These are phyloP conservation scores for Gonatopus flavifemur DNA, from an alignment of 1,140 invertebrate genomes.

Conservation along the genomic window DNA sequence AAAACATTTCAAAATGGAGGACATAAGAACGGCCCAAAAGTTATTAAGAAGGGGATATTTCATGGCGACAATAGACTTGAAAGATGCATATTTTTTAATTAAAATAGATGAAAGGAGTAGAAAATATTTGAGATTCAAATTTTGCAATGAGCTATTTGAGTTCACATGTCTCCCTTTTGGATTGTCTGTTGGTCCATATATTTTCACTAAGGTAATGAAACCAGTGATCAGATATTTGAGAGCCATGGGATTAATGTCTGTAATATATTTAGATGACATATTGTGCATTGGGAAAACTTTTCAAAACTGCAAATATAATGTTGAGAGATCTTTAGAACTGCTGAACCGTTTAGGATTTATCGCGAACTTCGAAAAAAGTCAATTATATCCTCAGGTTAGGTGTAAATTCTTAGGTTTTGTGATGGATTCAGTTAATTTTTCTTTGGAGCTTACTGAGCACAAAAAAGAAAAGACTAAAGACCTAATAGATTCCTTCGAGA, in stretches of 20 bases:
- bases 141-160: constrained; percentile 16
- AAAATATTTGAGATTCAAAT: constrained; percentile 26
- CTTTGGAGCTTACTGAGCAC: neutral
- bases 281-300: neutral
- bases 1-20: constrained; percentile 33
- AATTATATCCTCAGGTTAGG: neutral
- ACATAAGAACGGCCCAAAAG: constrained; percentile 13
- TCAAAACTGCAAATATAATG: neutral
- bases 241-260: constrained; percentile 6
- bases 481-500: neutral
- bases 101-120: constrained; percentile 7
- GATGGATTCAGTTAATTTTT: neutral
- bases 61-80: constrained; percentile 11
- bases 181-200: constrained; percentile 12
- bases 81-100: constrained; percentile 10
- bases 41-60: constrained; percentile 8
- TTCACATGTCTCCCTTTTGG: constrained; percentile 31
- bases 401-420: constrained; percentile 6
- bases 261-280: constrained; percentile 9
- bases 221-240: constrained; percentile 20
- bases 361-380: constrained; percentile 2
- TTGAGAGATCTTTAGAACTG: neutral
- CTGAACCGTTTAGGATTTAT: constrained; percentile 11
- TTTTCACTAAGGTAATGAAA: constrained; percentile 32
- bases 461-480: neutral